Percentiles rank a stretch among this genome's conserved stretches.
Conservation (phyloP, 2,888 invertebrate genomes). For the Ochlodes sylvanus region DNA sequence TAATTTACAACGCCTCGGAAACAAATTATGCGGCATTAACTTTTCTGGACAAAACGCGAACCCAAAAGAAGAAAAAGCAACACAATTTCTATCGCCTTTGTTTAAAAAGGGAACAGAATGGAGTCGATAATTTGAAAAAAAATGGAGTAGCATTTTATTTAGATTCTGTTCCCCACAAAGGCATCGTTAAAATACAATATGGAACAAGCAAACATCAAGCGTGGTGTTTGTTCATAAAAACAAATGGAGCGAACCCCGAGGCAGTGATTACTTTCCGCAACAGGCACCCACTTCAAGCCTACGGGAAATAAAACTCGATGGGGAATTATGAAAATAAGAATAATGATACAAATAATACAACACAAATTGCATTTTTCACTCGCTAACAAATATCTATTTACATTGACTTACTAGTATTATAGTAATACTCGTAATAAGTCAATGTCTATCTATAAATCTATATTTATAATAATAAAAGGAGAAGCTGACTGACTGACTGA, state of each 20-base stretch:
- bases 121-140: slow-evolving; percentile 9
- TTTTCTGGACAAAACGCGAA: slow-evolving; percentile 3
- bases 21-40: slow-evolving; percentile 5
- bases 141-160: slow-evolving; percentile 8
- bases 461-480: too few relatives aligned
- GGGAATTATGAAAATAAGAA: background rate
- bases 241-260: background rate
- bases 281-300: background rate
- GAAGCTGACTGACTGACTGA: too few relatives aligned
- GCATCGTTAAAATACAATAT: slow-evolving; percentile 11
- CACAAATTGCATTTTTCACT: too few relatives aligned
- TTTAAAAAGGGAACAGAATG: slow-evolving; percentile 4
- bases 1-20: slow-evolving; percentile 1
- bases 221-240: background rate
- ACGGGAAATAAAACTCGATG: background rate
- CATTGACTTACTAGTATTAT: too few relatives aligned
- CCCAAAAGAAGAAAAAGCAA: background rate
- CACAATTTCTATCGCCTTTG: slow-evolving; percentile 2
- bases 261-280: background rate
- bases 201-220: background rate
- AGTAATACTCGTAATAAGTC: too few relatives aligned
- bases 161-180: slow-evolving; percentile 4
- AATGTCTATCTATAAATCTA: too few relatives aligned
- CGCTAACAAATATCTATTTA: too few relatives aligned
- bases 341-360: background rate